A percentile compares a stretch with the other conserved stretches of the same genome.
Evolutionary conservation across 1,140 invertebrate species (phyloP).

Genomic region (Hycleus phaleratus): DNA sequence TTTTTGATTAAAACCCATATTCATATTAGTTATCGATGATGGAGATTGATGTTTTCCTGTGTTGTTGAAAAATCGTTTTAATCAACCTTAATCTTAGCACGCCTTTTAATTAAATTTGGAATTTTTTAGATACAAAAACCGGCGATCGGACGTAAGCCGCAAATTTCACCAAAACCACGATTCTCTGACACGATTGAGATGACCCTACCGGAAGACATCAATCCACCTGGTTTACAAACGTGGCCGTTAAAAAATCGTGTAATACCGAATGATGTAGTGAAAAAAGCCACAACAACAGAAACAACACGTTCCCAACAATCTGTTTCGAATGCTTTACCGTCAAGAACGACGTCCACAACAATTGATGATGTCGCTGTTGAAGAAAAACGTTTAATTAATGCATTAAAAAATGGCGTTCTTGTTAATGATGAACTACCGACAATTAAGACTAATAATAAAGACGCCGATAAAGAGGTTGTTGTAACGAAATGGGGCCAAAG

Average conservation of each 20-base stretch:
- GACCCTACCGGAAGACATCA: conserved; percentile 38
- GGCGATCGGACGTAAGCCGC: conserved; percentile 52
- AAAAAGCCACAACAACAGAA: conserved; percentile 31
- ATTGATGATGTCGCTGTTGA: conserved; percentile 56
- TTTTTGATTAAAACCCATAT: no score
- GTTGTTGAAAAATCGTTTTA: no score
- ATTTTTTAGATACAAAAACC: conserved; percentile 36
- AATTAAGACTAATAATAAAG: conserved; percentile 22
- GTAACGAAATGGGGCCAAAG: conserved; percentile 40
- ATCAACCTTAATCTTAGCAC: no score
- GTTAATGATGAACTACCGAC: conserved; percentile 48
- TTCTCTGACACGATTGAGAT: conserved; percentile 50
- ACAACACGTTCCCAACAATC: neutral
- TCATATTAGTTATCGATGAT: no score
- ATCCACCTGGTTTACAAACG: conserved; percentile 42
- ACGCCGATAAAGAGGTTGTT: conserved; percentile 30
- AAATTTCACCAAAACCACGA: conserved; percentile 46
- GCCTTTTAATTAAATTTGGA: no score
- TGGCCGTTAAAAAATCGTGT: conserved; percentile 60
- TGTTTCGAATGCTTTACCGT: conserved; percentile 2
- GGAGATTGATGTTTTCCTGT: no score
- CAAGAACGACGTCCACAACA: conserved; percentile 8
- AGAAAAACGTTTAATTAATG: conserved; percentile 70
- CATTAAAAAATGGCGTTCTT: conserved; percentile 65
- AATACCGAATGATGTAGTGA: conserved; percentile 41